Base-by-base conservation (phyloP, 1,140 invertebrate species). In the Spodoptera frugiperda region DNA sequence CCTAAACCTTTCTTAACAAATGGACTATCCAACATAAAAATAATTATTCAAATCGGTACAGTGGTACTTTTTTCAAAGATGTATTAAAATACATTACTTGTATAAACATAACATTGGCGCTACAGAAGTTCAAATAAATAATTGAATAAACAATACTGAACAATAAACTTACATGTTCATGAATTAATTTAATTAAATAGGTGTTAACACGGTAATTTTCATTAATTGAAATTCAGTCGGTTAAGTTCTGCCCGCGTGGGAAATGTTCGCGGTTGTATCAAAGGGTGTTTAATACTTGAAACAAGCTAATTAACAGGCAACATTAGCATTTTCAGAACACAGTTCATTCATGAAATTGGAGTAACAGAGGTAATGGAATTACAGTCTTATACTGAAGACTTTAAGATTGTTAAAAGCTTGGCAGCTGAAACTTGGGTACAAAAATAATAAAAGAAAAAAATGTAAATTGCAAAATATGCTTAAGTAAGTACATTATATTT, bases 401-500 rank as follows among this genome's bases (percentile, higher is more conserved):
- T 39, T 39, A 39, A 39, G 33, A 39, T 39, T 30, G 21, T 30
- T 30, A 12, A 14, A 19, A 57, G 17, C 25, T 30, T 12, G 12
- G 12, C 14, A 30, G 55, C 30, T 61, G 25, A 61, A 9, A 65
- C 15, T 46, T 65, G 19, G 19, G 19, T 63, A 21, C 6, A 19
- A 39, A 21, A 48, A 19, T 63, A 14, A 19, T n/a, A 11, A 65
- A 21, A 65, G 12, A 44, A 49, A 25, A 59, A 33, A 33, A 17
- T 55, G 19, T 55, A 21, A 14, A 53, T 71, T 71, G 33, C 68
- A 21, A 71, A 54, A 55, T 12, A 39, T 39, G 1, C 33, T 57
- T 19, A 55, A 55, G 19, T 21, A 71, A 19, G 44, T 71, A 10
- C 33, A 8, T 39, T 39, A 39, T 8, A 39, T 39, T 39, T 1